Conservation (phyloP, 2,797 vertebrate species). For the Hemibagrus guttatus region DNA sequence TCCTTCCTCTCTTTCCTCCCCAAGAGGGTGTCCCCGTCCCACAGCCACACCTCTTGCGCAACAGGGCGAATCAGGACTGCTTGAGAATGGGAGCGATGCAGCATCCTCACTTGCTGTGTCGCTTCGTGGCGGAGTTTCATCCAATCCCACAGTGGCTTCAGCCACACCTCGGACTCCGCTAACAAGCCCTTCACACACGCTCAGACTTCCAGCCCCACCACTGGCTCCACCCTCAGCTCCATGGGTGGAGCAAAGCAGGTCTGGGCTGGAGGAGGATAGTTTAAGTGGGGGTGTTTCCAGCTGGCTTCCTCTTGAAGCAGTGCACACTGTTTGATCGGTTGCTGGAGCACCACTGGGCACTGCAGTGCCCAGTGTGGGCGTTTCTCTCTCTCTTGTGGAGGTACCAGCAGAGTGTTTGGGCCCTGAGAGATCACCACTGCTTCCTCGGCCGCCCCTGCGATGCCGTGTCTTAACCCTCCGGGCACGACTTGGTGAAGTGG, state of each 20-base stretch:
- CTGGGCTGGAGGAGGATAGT: conserved; percentile 91
- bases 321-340: conserved; percentile 16
- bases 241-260: conserved; percentile 88
- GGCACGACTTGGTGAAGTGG: conserved; percentile 88
- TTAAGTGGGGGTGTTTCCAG: conserved; percentile 86
- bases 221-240: conserved; percentile 71
- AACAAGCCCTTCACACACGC: conserved; percentile 73
- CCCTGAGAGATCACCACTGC: conserved; percentile 85
- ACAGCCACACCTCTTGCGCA: conserved; percentile 73
- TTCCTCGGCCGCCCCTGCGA: conserved; percentile 85
- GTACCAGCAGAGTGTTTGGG: conserved; percentile 72
- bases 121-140: conserved; percentile 78
- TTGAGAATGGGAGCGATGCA: conserved; percentile 84
- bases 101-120: conserved; percentile 87
- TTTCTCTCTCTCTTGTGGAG: conserved; percentile 68
- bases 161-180: conserved; percentile 41
- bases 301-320: conserved; percentile 79
- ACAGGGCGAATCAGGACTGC: conserved; percentile 87
- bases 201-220: conserved; percentile 68
- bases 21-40: conserved; percentile 68
- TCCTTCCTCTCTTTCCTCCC: conserved; percentile 80
- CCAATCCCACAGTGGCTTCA: conserved; percentile 60
- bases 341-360: conserved; percentile 66
- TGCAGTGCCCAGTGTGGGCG: conserved; percentile 62
- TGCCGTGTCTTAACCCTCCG: conserved; percentile 89